Percentiles rank a stretch among this genome's conserved stretches.
Evolutionary conservation across 1,140 invertebrate genomes (phyloP).

Genomic region (Papilio polytes): DNA sequence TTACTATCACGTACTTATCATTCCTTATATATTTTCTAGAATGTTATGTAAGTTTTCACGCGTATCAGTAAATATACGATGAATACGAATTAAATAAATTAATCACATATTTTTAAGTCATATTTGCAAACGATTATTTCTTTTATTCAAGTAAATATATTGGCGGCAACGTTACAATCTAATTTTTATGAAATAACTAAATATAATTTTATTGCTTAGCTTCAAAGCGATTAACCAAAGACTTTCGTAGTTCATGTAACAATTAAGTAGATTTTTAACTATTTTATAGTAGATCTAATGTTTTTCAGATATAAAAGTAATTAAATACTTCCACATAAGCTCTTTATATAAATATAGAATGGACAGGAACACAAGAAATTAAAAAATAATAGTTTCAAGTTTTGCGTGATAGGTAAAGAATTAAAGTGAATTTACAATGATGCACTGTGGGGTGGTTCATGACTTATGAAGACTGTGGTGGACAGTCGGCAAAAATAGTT

Average conservation of each 20-base stretch:
- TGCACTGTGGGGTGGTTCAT: conserved; percentile 66
- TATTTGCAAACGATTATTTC: not conserved
- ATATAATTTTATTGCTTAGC: not conserved
- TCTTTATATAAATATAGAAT: not conserved
- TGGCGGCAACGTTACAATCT: not conserved
- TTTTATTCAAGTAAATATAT: not conserved
- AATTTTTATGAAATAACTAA: not conserved
- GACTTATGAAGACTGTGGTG: conserved; percentile 70
- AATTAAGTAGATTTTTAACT: no score
- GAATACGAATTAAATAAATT: not conserved
- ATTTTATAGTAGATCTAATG: not conserved
- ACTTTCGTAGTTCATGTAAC: no score
- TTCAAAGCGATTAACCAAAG: not conserved
- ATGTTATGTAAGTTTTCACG: not conserved
- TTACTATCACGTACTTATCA: conserved; percentile 25
- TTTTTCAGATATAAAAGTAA: not conserved
- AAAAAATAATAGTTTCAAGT: conserved; percentile 23
- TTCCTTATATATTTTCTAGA: conserved; percentile 2
- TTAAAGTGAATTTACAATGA: conserved; percentile 69
- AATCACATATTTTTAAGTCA: not conserved
- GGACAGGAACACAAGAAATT: not conserved
- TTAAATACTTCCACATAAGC: not conserved
- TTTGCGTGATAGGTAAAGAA: conserved; percentile 58
- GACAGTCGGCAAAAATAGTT: conserved; percentile 70
- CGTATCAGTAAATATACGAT: not conserved